Percentiles rank a stretch among this genome's conserved stretches.
Conservation (phyloP, 2,888 invertebrate genomes). For the Nephrotoma flavescens region DNA sequence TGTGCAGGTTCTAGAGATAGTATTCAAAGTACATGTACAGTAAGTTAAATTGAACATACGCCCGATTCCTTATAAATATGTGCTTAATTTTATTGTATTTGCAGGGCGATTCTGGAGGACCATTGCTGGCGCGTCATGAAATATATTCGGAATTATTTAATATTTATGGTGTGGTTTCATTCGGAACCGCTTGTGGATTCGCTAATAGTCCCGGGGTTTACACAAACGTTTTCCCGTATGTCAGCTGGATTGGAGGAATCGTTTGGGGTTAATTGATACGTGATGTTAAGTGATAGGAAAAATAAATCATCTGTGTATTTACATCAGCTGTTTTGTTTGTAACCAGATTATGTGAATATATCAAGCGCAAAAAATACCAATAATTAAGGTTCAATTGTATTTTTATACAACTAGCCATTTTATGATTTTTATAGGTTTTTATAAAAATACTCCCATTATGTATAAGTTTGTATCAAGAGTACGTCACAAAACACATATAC, state of each 20-base stretch:
- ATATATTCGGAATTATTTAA: slow-evolving; percentile 30
- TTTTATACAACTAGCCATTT: too few species aligned
- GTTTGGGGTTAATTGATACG: slow-evolving; percentile 32
- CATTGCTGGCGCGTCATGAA: slow-evolving; percentile 32
- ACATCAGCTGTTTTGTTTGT: too few species aligned
- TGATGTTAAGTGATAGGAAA: neutral
- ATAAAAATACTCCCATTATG: too few species aligned
- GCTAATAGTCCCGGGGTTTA: slow-evolving; percentile 40
- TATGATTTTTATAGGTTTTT: neutral
- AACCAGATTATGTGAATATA: too few species aligned
- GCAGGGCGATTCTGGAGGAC: slow-evolving; percentile 50
- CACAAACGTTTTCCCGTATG: slow-evolving; percentile 37
- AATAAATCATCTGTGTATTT: too few species aligned
- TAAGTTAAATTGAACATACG: neutral
- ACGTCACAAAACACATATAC: too few species aligned
- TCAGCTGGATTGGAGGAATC: slow-evolving; percentile 42
- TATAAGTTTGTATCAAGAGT: too few species aligned
- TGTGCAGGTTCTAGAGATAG: slow-evolving; percentile 36
- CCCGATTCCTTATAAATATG: neutral
- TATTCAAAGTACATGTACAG: slow-evolving; percentile 35
- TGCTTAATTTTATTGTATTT: neutral
- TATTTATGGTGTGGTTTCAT: slow-evolving; percentile 37
- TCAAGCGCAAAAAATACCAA: too few species aligned
- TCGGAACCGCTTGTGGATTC: slow-evolving; percentile 32
- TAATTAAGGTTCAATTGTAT: too few species aligned